Percentiles rank a stretch among this genome's conserved stretches.
Evolutionary conservation across 2,113 vertebrate genomes (phyloP).

Genomic region (Anseranas semipalmata): DNA sequence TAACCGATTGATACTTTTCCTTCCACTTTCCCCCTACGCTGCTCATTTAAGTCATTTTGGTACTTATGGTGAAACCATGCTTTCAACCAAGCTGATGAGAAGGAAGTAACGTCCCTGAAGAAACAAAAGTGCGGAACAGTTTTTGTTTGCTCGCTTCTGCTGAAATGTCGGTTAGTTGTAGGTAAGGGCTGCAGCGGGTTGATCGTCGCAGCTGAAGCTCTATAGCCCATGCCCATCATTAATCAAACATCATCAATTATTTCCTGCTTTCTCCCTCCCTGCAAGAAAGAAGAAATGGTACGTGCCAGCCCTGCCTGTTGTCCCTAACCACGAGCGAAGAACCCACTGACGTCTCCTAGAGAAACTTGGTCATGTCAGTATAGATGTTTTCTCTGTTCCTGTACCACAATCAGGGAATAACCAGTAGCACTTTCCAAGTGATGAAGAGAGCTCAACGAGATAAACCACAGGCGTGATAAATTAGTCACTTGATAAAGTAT

Average conservation of each 20-base stretch:
- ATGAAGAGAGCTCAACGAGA: conserved; percentile 28
- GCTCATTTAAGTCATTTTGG: neutral
- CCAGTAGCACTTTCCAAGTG: conserved; percentile 68
- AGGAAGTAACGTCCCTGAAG: neutral
- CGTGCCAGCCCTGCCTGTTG: conserved; percentile 1
- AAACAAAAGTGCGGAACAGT: neutral
- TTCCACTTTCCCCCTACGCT: neutral
- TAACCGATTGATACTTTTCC: neutral
- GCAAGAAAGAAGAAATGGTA: neutral
- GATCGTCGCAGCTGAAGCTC: neutral
- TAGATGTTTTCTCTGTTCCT: conserved; percentile 48
- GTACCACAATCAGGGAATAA: conserved; percentile 66
- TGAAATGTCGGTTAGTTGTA: neutral
- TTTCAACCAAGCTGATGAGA: neutral
- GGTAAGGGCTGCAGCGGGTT: neutral
- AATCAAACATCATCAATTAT: neutral
- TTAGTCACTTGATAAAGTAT: conserved; percentile 68
- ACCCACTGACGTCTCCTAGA: conserved; percentile 56
- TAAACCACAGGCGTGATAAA: conserved; percentile 36
- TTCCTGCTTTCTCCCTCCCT: conserved; percentile 44
- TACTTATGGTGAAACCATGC: neutral
- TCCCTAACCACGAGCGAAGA: conserved; percentile 59
- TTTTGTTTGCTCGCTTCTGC: neutral
- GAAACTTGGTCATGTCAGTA: conserved; percentile 33
- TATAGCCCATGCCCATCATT: fast-evolving